Percentiles rank a stretch among this genome's conserved stretches.
Evolutionary conservation across 1,140 invertebrate species (phyloP).

Genomic region (Drosophila arizonae): DNA sequence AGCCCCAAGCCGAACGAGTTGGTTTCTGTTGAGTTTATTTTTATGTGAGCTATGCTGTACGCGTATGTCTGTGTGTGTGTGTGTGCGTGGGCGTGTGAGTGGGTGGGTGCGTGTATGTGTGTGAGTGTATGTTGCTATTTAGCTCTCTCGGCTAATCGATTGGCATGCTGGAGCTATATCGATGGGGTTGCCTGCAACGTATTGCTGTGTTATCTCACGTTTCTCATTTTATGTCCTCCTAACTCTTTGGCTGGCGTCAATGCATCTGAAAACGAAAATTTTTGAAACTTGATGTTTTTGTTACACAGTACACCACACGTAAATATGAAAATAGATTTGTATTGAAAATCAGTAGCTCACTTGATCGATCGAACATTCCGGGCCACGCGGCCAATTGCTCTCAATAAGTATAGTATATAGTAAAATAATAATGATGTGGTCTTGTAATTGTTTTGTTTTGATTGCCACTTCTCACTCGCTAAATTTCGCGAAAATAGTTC

Average conservation of each 20-base stretch:
- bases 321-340: conserved; percentile 13
- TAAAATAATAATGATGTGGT: not conserved
- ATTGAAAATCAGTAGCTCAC: conserved; percentile 47
- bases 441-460: conserved; percentile 27
- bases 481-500: conserved; percentile 56
- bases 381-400: conserved; percentile 9
- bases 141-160: conserved; percentile 2
- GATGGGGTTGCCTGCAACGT: conserved; percentile 14
- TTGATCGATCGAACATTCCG: conserved; percentile 27
- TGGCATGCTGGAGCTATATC: conserved; percentile 53
- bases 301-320: conserved; percentile 31
- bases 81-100: too few species aligned
- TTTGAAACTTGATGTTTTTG: not conserved
- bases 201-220: conserved; percentile 32
- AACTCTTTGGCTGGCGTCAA: conserved; percentile 16
- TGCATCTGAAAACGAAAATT: conserved; percentile 6
- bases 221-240: conserved; percentile 37
- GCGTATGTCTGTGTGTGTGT: too few species aligned
- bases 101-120: too few species aligned
- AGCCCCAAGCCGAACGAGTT: not conserved
- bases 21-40: conserved; percentile 1
- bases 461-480: not conserved
- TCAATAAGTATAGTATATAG: not conserved
- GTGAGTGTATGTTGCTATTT: too few species aligned
- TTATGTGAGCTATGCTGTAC: not conserved